A percentile compares a stretch with the other conserved stretches of the same genome.
These are phyloP conservation scores for Callipepla squamata DNA, from an alignment of 2,113 vertebrate genomes.

Conservation along the genomic window DNA sequence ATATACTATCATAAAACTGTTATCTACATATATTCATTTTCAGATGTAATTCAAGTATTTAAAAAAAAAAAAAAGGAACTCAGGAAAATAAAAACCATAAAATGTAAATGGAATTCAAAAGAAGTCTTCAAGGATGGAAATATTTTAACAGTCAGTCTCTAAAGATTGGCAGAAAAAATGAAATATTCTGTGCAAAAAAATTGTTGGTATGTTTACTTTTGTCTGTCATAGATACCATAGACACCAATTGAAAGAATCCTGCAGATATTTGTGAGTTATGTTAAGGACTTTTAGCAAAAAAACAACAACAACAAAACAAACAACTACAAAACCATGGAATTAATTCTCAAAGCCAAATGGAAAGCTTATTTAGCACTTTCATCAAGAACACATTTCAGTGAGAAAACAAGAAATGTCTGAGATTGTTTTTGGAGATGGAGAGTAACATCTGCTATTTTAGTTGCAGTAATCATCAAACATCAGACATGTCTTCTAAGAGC, in stretches of 20 bases:
- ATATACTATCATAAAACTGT: not conserved
- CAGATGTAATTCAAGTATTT: not conserved
- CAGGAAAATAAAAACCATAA: not conserved
- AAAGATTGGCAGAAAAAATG: not conserved
- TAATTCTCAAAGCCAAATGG: not conserved
- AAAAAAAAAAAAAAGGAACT: not conserved
- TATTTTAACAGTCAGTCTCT: not conserved
- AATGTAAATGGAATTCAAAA: not conserved
- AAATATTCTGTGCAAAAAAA: not conserved
- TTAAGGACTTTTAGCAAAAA: not conserved
- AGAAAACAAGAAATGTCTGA: not conserved
- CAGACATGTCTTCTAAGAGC: not conserved
- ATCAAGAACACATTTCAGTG: not conserved
- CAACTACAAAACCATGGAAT: not conserved
- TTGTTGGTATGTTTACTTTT: not conserved
- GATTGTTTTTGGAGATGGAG: not conserved
- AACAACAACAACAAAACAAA: not conserved
- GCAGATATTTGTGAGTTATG: not conserved
- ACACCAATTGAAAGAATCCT: not conserved
- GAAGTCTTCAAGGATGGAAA: not conserved
- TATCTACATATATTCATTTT: not conserved
- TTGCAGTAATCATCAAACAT: not conserved
- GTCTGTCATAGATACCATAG: not conserved
- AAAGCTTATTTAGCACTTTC: not conserved
- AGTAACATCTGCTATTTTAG: constrained; percentile 25